Conservation (phyloP, 2,888 invertebrate genomes). For the Germaria angustata region DNA sequence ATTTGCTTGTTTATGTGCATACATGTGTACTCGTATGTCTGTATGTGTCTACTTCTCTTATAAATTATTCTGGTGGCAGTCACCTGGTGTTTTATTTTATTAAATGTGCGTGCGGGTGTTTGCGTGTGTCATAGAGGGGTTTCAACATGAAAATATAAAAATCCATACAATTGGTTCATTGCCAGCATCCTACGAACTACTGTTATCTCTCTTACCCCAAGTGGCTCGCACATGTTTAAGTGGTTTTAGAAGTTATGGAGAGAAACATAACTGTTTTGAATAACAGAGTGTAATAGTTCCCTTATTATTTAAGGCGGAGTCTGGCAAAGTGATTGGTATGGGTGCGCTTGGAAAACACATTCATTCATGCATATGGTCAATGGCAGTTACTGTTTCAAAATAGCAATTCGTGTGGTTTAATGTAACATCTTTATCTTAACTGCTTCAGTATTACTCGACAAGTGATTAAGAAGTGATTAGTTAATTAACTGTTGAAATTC, state of each 20-base stretch:
- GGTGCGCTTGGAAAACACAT: neutral
- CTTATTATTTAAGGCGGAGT: conserved; percentile 31
- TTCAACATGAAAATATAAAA: neutral
- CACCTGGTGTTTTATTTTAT: conserved; percentile 19
- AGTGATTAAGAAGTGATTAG: conserved; percentile 44
- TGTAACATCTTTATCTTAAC: conserved; percentile 30
- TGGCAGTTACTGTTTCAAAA: neutral
- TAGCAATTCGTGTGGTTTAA: conserved; percentile 11
- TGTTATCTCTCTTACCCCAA: conserved; percentile 18
- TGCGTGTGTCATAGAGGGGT: neutral
- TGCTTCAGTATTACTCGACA: conserved; percentile 38
- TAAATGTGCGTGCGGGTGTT: neutral
- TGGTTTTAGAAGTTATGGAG: neutral
- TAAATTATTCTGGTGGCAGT: neutral
- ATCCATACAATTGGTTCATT: conserved; percentile 24
- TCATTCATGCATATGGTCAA: neutral
- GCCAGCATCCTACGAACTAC: conserved; percentile 16
- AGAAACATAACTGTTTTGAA: neutral
- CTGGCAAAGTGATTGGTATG: neutral
- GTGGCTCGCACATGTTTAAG: neutral
- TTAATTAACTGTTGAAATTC: conserved; percentile 6
- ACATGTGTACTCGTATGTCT: neutral
- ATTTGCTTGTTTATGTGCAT: conserved; percentile 5
- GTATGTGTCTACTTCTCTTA: neutral
- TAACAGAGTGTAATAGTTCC: neutral